phyloP scores from a whole-genome alignment of 2,113 vertebrate genomes.

The Fukomys damarensis region DNA sequence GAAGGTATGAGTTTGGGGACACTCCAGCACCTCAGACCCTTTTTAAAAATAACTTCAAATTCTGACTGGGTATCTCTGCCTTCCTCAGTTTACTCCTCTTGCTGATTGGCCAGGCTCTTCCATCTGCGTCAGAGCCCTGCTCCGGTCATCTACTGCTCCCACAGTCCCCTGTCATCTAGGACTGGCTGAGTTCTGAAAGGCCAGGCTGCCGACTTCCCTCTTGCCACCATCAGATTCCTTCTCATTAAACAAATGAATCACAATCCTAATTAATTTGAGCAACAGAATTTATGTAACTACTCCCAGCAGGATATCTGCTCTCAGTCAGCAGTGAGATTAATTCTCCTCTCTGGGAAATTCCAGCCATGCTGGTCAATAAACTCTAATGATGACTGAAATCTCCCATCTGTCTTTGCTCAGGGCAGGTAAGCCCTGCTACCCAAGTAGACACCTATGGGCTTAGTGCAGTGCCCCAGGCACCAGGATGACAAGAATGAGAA shows the following conservation, averaged over 20 bases:
- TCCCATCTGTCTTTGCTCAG: constrained; percentile 72
- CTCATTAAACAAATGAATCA: constrained; percentile 88
- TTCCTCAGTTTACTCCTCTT: neutral
- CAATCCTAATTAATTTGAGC: constrained; percentile 86
- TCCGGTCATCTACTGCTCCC: constrained; percentile 60
- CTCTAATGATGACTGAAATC: constrained; percentile 77
- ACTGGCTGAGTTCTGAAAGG: neutral
- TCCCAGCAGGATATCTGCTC: constrained; percentile 84
- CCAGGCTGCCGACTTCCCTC: neutral
- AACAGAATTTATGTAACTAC: constrained; percentile 83
- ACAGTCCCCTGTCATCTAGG: neutral
- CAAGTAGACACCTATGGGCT: neutral
- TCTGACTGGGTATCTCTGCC: constrained; percentile 11
- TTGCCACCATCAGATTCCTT: constrained; percentile 65
- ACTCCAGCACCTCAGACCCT: rapidly evolving
- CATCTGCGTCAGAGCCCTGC: constrained; percentile 50
- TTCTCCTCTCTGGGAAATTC: constrained; percentile 78
- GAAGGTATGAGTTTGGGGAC: neutral
- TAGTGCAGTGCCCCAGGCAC: neutral
- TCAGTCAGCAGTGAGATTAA: constrained; percentile 78
- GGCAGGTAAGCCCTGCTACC: constrained; percentile 59
- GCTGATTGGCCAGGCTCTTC: neutral
- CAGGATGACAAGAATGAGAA: neutral
- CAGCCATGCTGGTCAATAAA: constrained; percentile 80
- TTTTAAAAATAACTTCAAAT: neutral